These are phyloP conservation scores for Ctenosaura bakeri DNA, from an alignment of 2,797 vertebrate species.

Conservation along the genomic window DNA sequence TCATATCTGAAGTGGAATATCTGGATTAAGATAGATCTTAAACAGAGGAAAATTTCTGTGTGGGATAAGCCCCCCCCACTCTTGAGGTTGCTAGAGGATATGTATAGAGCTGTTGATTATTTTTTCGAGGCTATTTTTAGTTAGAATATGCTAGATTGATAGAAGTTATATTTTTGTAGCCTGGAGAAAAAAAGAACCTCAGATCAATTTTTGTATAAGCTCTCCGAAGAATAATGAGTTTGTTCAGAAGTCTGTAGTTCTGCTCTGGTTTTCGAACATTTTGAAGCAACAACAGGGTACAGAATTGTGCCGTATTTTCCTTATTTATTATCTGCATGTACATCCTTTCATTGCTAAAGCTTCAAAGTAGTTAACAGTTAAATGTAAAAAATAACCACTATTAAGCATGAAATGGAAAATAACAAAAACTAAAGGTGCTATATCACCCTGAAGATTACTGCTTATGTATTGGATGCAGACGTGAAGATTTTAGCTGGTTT, in stretches of 20 bases:
- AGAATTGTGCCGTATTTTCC: neutral
- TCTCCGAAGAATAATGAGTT: neutral
- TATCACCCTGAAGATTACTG: too few relatives aligned
- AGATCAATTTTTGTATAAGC: neutral
- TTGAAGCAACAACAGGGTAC: neutral
- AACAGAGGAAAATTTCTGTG: neutral
- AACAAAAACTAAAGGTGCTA: too few relatives aligned
- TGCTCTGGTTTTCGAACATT: neutral
- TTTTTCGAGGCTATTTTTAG: neutral
- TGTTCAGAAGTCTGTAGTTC: constrained; percentile 3
- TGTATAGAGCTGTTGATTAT: too few relatives aligned
- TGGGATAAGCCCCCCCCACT: too few relatives aligned
- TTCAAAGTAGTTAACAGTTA: neutral
- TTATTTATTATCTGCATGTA: too few relatives aligned
- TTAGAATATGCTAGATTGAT: neutral
- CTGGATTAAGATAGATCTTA: neutral
- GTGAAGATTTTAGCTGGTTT: too few relatives aligned
- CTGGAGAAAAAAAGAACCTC: neutral
- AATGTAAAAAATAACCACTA: neutral
- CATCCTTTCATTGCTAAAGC: neutral
- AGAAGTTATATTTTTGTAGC: neutral
- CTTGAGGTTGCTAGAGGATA: neutral
- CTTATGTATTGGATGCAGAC: too few relatives aligned
- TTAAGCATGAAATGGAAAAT: too few relatives aligned
- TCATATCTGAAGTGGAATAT: neutral